These are phyloP conservation scores for Phalacrocorax carbo DNA, from an alignment of 2,113 vertebrate species.

Conservation along the genomic window DNA sequence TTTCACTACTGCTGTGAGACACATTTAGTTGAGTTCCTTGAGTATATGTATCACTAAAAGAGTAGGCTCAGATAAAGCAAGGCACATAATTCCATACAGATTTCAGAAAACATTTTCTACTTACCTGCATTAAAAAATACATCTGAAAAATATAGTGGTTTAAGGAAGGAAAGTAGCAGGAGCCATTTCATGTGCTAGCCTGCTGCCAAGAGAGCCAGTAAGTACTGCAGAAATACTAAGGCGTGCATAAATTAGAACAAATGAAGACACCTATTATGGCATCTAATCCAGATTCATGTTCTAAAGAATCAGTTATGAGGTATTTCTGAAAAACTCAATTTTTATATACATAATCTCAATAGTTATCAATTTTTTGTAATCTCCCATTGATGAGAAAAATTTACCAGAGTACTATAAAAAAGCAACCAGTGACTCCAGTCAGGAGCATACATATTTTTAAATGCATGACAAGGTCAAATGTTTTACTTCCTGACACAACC, in stretches of 20 bases:
- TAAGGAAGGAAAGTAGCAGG: background rate
- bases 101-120: background rate
- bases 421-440: background rate
- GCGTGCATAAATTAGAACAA: background rate
- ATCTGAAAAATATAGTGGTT: background rate
- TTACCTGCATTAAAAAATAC: fast-evolving
- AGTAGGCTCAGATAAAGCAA: background rate
- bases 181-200: background rate
- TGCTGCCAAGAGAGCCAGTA: background rate
- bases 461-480: background rate
- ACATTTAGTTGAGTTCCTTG: slow-evolving; percentile 25
- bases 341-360: background rate
- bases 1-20: slow-evolving; percentile 49
- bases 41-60: background rate
- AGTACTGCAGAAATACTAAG: background rate
- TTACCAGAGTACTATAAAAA: background rate
- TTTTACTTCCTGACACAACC: background rate
- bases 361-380: background rate
- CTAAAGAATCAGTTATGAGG: background rate
- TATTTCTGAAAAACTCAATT: background rate
- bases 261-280: background rate
- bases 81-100: background rate
- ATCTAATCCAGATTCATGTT: background rate
- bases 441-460: background rate
- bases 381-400: background rate